Percentiles rank a stretch among this genome's conserved stretches.
phyloP scores from a whole-genome alignment of 2,113 vertebrate species.

The Marcusenius ussheri region DNA sequence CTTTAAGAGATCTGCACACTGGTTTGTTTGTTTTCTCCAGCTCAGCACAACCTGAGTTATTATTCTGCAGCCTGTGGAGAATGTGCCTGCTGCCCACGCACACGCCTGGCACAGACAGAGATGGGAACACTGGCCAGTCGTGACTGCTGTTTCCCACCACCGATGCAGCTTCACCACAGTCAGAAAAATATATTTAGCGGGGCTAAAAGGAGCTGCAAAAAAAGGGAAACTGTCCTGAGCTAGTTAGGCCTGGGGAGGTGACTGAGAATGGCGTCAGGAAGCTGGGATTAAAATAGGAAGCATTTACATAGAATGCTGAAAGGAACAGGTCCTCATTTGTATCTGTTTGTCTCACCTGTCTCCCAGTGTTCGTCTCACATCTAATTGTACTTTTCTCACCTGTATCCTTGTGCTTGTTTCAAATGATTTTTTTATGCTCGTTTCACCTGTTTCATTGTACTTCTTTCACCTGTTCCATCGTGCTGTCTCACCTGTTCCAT shows the following conservation, averaged over 20 bases:
- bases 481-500: neutral
- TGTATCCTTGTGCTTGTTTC: neutral
- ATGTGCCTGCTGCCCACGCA: slow-evolving; percentile 5
- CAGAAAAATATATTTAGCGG: neutral
- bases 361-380: neutral
- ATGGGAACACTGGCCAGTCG: slow-evolving; percentile 3
- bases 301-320: neutral
- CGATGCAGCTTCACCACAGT: neutral
- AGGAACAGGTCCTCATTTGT: neutral
- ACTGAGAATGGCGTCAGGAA: neutral
- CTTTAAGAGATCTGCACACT: neutral
- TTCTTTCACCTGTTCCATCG: neutral
- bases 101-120: neutral
- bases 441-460: neutral
- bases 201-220: neutral
- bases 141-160: slow-evolving; percentile 16
- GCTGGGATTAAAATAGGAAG: neutral
- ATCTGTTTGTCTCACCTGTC: neutral
- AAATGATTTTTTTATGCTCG: neutral
- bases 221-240: neutral
- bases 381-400: neutral
- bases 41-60: slow-evolving; percentile 20
- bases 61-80: neutral
- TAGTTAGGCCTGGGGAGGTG: neutral
- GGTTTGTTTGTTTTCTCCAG: slow-evolving; percentile 4